A percentile compares a stretch with the other conserved stretches of the same genome.
Conservation (phyloP, 1,140 invertebrate species). For the Proctacanthus coquilletti region DNA sequence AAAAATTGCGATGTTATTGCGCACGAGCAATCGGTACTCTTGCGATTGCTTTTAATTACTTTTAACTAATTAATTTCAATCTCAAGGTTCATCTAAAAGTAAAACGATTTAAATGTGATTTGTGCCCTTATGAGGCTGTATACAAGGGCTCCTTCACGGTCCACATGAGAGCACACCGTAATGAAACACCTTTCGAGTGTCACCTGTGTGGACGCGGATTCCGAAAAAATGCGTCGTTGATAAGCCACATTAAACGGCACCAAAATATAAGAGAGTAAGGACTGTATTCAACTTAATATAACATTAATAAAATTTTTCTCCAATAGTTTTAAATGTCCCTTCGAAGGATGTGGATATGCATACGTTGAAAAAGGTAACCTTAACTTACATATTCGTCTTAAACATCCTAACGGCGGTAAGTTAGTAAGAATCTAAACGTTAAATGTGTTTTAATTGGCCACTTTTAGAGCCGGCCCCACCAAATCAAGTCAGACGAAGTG, state of each 20-base stretch:
- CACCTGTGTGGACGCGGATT: neutral
- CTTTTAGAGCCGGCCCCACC: too few species aligned
- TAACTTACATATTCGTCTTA: too few species aligned
- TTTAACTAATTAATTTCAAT: neutral
- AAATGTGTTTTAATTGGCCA: too few species aligned
- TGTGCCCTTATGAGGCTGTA: neutral
- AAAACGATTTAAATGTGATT: neutral
- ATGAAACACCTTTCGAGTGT: neutral
- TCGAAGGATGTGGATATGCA: too few species aligned
- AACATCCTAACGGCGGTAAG: too few species aligned
- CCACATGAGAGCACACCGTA: neutral
- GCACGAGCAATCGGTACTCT: slow-evolving; percentile 10
- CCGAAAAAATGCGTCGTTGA: neutral
- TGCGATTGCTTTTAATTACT: neutral
- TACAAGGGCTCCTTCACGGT: neutral
- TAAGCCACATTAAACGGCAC: neutral
- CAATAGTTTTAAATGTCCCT: too few species aligned
- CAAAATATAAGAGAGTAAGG: neutral
- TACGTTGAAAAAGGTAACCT: too few species aligned
- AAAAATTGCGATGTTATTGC: slow-evolving; percentile 21
- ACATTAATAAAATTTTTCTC: too few species aligned
- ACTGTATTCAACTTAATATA: too few species aligned
- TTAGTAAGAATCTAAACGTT: too few species aligned
- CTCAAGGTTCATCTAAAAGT: neutral
- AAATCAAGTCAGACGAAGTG: too few species aligned